Base-by-base conservation (phyloP, 1,140 invertebrate species). In the Ericerus pela region DNA sequence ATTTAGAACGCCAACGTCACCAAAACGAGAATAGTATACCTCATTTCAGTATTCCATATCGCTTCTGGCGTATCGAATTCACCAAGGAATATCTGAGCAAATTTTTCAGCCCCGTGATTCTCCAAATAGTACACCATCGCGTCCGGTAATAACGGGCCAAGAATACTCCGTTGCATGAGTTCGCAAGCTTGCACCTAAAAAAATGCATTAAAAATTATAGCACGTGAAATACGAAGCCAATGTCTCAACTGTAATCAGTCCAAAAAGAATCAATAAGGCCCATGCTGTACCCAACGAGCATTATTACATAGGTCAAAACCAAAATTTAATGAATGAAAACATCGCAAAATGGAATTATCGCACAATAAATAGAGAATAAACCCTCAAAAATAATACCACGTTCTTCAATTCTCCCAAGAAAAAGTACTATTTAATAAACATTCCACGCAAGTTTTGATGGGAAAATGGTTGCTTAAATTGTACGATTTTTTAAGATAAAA, bases 61-160 rank as follows among this genome's bases (percentile, higher is more conserved):
- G 92, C 94, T 75, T 99, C 96, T 1, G 96, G 96, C 8, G 95
- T 99, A 68, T 99, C 95, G 72, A 93, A 99, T 73, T 99, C 96
- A 1, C 96, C 96, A 0, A 99, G 77, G 71, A 96, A 99, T 63
- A 97, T 98, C 72, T 99, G 88, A 0, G 96, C 92, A 75, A 99
- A 99, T 68, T 96, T 96, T 58, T 98, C 94, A 1, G 95, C 78
- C 6, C 93, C 94, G 68, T 99, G 94, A 70, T 98, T 97, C 72
- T 99, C 94, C 51, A 99, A 74, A 68, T 98, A 99, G 65, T 91
- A 95, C 0, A 99, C 89, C 94, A 99, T 99, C 0, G 96, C 96
- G 70, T 99, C 96, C 1, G 96, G 96, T 41, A 99, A 69, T 41
- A 99, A 73, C 65, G 92, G 92, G 1, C 91, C 89, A 11, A 99